Evolutionary conservation across 2,797 vertebrate species (phyloP).

Genomic region (Cichlasoma orientale): DNA sequence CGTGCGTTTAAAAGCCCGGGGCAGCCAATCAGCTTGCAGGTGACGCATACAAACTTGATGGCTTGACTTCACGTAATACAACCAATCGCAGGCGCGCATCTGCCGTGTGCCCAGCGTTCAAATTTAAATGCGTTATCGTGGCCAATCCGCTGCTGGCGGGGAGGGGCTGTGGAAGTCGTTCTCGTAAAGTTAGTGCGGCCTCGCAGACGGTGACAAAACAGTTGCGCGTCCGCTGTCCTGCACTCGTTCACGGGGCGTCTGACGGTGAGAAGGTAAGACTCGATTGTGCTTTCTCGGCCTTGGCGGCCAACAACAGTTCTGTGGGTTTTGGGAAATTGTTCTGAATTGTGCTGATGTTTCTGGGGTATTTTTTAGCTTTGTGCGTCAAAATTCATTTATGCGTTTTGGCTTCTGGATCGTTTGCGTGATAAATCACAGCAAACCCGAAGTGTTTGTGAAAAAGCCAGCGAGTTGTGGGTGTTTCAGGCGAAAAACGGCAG

Average conservation of each 20-base stretch:
- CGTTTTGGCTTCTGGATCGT: background rate
- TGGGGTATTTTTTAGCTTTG: background rate
- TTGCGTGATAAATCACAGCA: background rate
- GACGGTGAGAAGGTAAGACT: conserved; percentile 43
- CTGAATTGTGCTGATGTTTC: background rate
- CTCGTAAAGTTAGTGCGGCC: conserved; percentile 54
- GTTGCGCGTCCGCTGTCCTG: conserved; percentile 44
- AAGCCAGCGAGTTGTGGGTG: rapidly evolving
- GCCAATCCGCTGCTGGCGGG: conserved; percentile 50
- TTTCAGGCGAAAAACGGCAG: rapidly evolving
- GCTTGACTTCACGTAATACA: rapidly evolving
- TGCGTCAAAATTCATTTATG: background rate
- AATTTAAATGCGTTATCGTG: conserved; percentile 23
- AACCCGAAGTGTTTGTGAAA: background rate
- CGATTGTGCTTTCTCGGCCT: rapidly evolving
- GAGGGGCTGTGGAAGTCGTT: conserved; percentile 43
- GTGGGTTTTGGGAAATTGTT: too few species aligned
- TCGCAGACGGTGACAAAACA: conserved; percentile 64
- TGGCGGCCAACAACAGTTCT: too few species aligned
- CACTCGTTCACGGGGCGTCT: conserved; percentile 41
- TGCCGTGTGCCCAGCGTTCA: conserved; percentile 12
- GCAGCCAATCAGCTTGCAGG: conserved; percentile 51
- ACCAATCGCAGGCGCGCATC: conserved; percentile 35
- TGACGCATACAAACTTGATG: background rate
- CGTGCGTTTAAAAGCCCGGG: conserved; percentile 68